Percentiles rank a stretch among this genome's conserved stretches.
phyloP scores from a whole-genome alignment of 2,797 vertebrate genomes.

The Pangasius djambal region DNA sequence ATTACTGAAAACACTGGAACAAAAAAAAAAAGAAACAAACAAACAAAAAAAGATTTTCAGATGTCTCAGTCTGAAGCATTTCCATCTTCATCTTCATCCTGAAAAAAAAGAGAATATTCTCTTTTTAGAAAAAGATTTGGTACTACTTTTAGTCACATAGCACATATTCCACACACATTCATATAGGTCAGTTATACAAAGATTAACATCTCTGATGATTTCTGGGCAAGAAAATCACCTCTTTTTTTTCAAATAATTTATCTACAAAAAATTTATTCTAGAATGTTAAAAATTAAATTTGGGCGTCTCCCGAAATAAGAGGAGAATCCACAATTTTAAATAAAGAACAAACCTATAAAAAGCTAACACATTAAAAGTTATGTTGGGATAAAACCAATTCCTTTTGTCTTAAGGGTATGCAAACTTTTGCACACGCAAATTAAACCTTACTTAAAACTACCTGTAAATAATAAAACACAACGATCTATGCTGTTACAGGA shows the following conservation, averaged over 20 bases:
- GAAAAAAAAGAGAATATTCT: constrained; percentile 17
- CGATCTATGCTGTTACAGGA: neutral
- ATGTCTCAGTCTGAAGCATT: constrained; percentile 70
- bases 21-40: neutral
- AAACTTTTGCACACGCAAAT: neutral
- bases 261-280: neutral
- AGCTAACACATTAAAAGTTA: neutral
- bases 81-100: constrained; percentile 71
- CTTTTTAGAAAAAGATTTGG: neutral
- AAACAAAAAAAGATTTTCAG: neutral
- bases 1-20: neutral
- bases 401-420: neutral
- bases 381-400: neutral
- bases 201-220: neutral
- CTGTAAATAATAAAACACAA: neutral
- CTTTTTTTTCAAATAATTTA: neutral
- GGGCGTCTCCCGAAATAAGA: neutral
- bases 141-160: neutral
- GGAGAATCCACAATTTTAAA: neutral
- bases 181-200: neutral
- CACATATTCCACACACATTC: neutral
- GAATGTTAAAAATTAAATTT: neutral
- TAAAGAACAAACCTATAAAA: no score
- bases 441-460: neutral
- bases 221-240: neutral